Percentiles rank a stretch among this genome's conserved stretches.
Conservation (phyloP, 2,797 vertebrate species). For the Peromyscus eremicus region DNA sequence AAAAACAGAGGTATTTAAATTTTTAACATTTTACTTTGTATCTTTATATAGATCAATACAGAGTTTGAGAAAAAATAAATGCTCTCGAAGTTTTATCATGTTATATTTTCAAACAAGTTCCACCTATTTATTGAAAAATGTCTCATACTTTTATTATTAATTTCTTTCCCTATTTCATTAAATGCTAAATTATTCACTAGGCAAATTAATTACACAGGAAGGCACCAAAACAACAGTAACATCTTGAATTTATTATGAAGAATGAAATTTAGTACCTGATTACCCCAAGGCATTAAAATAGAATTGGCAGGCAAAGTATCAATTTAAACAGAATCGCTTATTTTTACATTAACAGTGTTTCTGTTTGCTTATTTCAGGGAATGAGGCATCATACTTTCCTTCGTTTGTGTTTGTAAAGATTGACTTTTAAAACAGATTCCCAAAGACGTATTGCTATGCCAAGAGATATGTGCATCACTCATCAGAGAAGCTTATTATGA, state of each 20-base stretch:
- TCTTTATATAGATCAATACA: conserved; percentile 43
- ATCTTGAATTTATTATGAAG: conserved; percentile 59
- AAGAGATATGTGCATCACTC: neutral
- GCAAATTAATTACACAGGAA: conserved; percentile 51
- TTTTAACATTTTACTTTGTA: conserved; percentile 52
- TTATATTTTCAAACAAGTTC: conserved; percentile 54
- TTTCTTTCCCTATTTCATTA: conserved; percentile 9
- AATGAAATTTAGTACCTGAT: conserved; percentile 30
- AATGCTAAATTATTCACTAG: conserved; percentile 42
- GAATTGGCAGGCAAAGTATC: conserved; percentile 46
- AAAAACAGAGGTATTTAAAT: conserved; percentile 57
- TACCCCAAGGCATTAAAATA: neutral
- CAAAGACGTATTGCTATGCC: neutral
- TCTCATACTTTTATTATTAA: conserved; percentile 28
- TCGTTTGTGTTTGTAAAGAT: conserved; percentile 1
- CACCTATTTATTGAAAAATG: conserved; percentile 42
- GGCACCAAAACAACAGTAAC: conserved; percentile 3
- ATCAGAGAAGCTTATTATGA: neutral
- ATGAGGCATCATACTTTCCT: neutral
- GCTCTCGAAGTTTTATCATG: conserved; percentile 11
- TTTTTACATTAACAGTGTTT: conserved; percentile 46
- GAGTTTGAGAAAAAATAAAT: conserved; percentile 20
- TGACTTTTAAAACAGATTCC: neutral
- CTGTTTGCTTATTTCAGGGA: conserved; percentile 40
- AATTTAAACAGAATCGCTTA: conserved; percentile 38